Evolutionary conservation across 2,888 invertebrate genomes (phyloP).

Genomic region (Lapara coniferarum): DNA sequence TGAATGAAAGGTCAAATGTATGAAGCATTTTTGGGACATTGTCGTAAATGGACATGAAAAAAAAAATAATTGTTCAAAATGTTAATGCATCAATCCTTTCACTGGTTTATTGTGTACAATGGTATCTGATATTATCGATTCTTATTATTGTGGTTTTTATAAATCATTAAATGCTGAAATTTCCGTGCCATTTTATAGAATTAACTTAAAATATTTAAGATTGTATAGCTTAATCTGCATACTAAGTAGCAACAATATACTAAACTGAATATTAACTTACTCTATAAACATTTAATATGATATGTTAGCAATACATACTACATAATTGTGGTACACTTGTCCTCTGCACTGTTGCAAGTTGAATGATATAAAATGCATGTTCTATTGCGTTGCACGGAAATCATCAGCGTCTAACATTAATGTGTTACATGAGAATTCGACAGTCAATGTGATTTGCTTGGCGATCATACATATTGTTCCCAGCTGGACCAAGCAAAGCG

Average conservation of each 20-base stretch:
- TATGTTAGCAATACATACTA: not conserved
- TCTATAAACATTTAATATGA: not conserved
- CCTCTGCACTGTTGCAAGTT: too few species aligned
- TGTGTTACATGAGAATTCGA: conserved; percentile 10
- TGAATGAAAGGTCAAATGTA: not conserved
- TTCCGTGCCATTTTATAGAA: conserved; percentile 18
- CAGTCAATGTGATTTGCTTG: conserved; percentile 57
- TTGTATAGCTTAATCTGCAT: not conserved
- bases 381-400: conserved; percentile 15
- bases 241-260: not conserved
- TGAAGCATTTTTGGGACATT: not conserved
- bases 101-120: too few species aligned
- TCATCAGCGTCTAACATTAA: conserved; percentile 3
- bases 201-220: conserved; percentile 8
- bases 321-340: not conserved
- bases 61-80: not conserved
- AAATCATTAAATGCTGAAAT: conserved; percentile 3
- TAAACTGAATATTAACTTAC: not conserved
- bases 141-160: not conserved
- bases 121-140: not conserved
- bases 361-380: not conserved
- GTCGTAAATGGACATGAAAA: not conserved
- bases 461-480: conserved; percentile 76
- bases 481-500: conserved; percentile 70
- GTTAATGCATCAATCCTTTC: too few species aligned